phyloP scores from a whole-genome alignment of 2,797 vertebrate species.

The Rallus crepitans region DNA sequence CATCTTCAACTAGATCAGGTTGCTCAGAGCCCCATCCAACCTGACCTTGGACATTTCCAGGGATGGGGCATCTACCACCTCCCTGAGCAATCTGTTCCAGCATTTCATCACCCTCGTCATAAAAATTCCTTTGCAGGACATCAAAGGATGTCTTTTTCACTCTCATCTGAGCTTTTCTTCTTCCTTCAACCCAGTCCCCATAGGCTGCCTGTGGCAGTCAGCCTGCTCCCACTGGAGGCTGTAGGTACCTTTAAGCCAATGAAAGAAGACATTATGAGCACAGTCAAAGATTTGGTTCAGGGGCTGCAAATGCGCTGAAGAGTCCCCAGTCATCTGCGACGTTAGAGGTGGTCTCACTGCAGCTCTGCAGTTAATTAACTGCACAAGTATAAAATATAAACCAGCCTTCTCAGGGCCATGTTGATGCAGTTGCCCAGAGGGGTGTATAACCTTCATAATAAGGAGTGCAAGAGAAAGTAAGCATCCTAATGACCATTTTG shows the following conservation, averaged over 20 bases:
- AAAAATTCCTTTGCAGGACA: neutral
- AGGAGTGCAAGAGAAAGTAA: neutral
- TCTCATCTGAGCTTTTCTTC: neutral
- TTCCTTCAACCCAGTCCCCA: neutral
- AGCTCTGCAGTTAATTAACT: neutral
- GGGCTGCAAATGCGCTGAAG: neutral
- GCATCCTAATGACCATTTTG: neutral
- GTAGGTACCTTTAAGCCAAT: neutral
- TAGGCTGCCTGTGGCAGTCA: neutral
- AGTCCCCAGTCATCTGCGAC: neutral
- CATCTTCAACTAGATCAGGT: too few species aligned
- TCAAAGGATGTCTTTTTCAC: neutral
- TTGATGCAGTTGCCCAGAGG: constrained; percentile 15
- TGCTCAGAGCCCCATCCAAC: too few species aligned
- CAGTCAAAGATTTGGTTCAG: neutral
- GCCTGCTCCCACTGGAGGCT: neutral
- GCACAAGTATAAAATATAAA: neutral
- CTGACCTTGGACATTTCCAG: too few species aligned
- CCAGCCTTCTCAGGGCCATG: neutral
- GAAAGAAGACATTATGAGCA: rapidly evolving
- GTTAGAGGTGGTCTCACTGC: neutral
- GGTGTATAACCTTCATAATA: neutral
- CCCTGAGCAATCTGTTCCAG: too few species aligned
- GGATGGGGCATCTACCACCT: too few species aligned
- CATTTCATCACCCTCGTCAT: too few species aligned